Evolutionary conservation across 2,113 vertebrate species (phyloP).

Genomic region (Peromyscus californicus): DNA sequence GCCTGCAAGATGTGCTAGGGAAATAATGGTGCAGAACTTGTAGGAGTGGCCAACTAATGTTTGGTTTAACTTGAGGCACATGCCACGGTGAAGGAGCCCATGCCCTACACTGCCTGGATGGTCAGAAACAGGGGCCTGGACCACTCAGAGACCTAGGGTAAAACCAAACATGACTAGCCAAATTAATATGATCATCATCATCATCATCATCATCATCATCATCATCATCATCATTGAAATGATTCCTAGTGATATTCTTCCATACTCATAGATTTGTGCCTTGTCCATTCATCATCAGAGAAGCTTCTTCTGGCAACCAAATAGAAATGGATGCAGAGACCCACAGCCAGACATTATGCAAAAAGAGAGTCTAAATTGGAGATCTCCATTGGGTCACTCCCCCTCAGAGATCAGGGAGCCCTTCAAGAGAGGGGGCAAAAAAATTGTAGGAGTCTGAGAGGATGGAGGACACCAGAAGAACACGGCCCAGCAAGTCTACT

Average conservation of each 20-base stretch:
- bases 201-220: too few relatives aligned
- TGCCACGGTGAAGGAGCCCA: background rate
- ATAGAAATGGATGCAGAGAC: background rate
- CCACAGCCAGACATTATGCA: background rate
- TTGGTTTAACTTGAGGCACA: background rate
- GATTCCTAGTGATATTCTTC: background rate
- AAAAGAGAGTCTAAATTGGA: background rate
- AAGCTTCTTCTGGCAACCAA: background rate
- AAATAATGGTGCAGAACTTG: background rate
- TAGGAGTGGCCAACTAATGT: background rate
- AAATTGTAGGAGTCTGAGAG: background rate
- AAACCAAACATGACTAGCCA: background rate
- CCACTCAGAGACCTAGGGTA: background rate
- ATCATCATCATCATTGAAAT: too few relatives aligned
- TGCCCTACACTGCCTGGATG: background rate
- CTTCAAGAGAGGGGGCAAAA: background rate
- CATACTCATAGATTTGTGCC: background rate
- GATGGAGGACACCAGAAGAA: background rate
- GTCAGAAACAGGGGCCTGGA: background rate
- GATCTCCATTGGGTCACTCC: background rate
- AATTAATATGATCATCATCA: too few relatives aligned
- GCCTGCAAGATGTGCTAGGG: background rate
- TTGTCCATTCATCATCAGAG: background rate
- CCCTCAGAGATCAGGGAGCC: background rate
- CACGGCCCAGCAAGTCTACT: background rate